Evolutionary conservation across 2,888 invertebrate genomes (phyloP), one percentile per base, ranked within the genome.

Genomic region (Agrochola macilenta): DNA sequence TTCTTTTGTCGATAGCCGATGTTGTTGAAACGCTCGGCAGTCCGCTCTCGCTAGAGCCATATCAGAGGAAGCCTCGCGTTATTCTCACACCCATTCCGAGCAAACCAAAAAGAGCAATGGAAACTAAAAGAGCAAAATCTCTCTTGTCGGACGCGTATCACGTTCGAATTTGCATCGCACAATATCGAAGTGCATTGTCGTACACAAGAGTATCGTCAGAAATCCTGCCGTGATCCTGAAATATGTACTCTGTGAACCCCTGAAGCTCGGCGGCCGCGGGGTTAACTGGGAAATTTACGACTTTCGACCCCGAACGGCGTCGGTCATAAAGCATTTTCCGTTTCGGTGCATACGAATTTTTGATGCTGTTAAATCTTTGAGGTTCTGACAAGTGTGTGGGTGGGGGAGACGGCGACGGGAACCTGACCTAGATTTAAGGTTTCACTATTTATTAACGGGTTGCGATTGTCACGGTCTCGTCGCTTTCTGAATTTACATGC

Each of bases 241-340:
- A 93, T 93, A 94, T 94, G 93, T 90, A 93, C 89, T 90, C 88
- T 84, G 84, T 89, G 89, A 88, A 86, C 82, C 85, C 73, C 57
- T 72, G 81, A 80, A 85, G 87, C 89, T 81, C 88, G 81, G 76
- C 79, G 78, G 88, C 79, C 82, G 87, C 80, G 86, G 88, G 88
- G 90, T 90, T 93, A 93, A 93, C 93, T 91, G 89, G 88, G 88
- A 85, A 92, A 93, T 94, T 94, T 93, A 94, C 91, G 93, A 94
- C 90, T 83, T 78, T 83, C 88, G 78, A 85, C 83, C 87, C 87
- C 83, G 81, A 89, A 89, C 87, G 85, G 87, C 84, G 86, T 87
- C 83, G 86, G 87, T 87, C 91, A 90, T 93, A 93, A 92, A 93
- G 87, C 90, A 93, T 92, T 90, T 91, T 90, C 88, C 90, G 89